Conservation (phyloP, 2,888 invertebrate species). For the Beris morrisii region DNA sequence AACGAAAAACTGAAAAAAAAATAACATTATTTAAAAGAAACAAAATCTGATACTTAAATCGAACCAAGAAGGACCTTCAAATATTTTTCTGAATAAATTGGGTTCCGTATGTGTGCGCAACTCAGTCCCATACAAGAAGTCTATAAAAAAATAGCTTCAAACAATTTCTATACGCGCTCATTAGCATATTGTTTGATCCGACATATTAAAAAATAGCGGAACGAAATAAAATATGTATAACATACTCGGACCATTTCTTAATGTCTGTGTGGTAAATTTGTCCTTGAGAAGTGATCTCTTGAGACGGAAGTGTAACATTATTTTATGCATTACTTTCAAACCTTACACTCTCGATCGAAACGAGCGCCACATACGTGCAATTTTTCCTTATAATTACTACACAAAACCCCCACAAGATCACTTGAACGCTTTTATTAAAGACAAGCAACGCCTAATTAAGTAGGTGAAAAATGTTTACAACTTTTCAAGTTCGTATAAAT, state of each 20-base stretch:
- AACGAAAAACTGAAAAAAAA: too few relatives aligned
- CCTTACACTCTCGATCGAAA: too few relatives aligned
- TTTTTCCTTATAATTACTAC: too few relatives aligned
- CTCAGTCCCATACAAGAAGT: too few relatives aligned
- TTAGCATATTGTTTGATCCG: conserved; percentile 29
- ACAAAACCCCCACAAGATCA: too few relatives aligned
- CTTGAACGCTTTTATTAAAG: conserved; percentile 1
- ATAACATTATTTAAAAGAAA: too few relatives aligned
- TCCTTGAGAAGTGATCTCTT: conserved; percentile 30
- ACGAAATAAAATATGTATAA: conserved; percentile 9
- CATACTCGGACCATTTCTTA: not conserved
- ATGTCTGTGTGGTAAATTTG: conserved; percentile 8
- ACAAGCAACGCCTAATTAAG: conserved; percentile 31
- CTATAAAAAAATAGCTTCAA: too few relatives aligned
- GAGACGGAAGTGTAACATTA: conserved; percentile 30
- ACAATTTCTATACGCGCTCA: conserved; percentile 27
- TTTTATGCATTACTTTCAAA: conserved; percentile 24
- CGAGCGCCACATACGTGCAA: too few relatives aligned
- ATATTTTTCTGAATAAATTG: too few relatives aligned
- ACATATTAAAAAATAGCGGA: not conserved
- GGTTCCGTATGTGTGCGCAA: too few relatives aligned
- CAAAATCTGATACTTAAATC: too few relatives aligned
- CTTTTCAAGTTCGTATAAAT: conserved; percentile 30
- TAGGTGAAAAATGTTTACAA: conserved; percentile 30
- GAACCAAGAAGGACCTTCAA: too few relatives aligned